Evolutionary conservation across 2,888 invertebrate genomes (phyloP).

Genomic region (Drosophila trichaetosa): DNA sequence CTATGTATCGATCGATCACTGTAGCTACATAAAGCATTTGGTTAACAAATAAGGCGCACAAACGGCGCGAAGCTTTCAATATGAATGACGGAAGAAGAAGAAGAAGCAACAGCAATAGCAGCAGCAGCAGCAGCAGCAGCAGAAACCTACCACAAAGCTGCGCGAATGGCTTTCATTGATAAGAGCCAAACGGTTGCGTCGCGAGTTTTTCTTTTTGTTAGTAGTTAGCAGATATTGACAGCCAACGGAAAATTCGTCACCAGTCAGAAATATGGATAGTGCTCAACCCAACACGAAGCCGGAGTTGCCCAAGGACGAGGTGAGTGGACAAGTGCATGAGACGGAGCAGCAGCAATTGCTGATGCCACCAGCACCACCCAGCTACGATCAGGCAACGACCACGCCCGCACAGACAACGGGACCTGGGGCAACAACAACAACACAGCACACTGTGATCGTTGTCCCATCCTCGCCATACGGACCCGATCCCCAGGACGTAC

Average conservation of each 20-base stretch:
- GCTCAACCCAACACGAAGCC: constrained; percentile 63
- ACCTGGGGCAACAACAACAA: constrained; percentile 20
- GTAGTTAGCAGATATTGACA: constrained; percentile 24
- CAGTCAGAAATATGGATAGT: constrained; percentile 45
- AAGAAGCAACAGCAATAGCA: constrained; percentile 6
- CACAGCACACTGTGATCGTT: constrained; percentile 71
- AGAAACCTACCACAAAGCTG: constrained; percentile 49
- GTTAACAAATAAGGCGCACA: constrained; percentile 53
- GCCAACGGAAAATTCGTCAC: constrained; percentile 48
- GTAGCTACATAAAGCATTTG: constrained; percentile 1
- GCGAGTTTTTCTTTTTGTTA: constrained; percentile 11
- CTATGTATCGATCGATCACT: background rate
- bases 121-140: background rate
- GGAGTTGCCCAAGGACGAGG: constrained; percentile 49
- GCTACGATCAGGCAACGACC: constrained; percentile 75
- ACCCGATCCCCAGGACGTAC: constrained; percentile 83
- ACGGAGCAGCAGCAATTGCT: constrained; percentile 61
- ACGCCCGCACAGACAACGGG: constrained; percentile 60
- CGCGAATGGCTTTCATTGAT: constrained; percentile 59
- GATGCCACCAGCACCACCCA: constrained; percentile 58
- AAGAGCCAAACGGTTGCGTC: constrained; percentile 45
- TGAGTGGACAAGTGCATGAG: constrained; percentile 16
- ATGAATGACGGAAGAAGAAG: background rate
- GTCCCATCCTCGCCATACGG: constrained; percentile 82
- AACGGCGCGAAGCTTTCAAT: constrained; percentile 37